Conservation (phyloP, 37 sponge, comb jelly and placozoan species). For the Chondrosia reniformis region DNA sequence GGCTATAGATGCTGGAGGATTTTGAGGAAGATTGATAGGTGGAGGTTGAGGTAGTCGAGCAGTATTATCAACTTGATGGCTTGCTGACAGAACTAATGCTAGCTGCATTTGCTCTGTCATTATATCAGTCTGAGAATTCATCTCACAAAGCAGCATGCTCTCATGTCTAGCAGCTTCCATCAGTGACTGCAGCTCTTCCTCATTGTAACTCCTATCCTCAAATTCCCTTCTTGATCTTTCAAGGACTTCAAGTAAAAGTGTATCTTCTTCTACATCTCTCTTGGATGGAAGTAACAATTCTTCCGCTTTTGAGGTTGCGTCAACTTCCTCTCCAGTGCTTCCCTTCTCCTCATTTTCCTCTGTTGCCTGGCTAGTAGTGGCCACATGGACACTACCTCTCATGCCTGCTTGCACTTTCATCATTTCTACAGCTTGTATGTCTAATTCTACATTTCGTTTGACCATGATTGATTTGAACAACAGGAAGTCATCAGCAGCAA, state of each 20-base stretch:
- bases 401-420: background rate
- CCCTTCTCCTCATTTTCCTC: slow-evolving; percentile 20
- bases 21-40: too few species aligned
- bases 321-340: background rate
- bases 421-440: slow-evolving; percentile 49
- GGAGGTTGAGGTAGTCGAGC: too few species aligned
- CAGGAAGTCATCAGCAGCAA: slow-evolving; percentile 73
- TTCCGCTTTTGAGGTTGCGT: background rate
- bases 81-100: too few species aligned
- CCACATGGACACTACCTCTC: too few species aligned
- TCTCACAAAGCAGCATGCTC: background rate
- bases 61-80: too few species aligned
- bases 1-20: too few species aligned
- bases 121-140: too few species aligned
- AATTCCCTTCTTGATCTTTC: slow-evolving; percentile 33
- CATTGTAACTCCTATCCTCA: background rate
- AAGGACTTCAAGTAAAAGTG: slow-evolving; percentile 23
- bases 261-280: slow-evolving; percentile 43
- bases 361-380: too few species aligned
- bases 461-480: slow-evolving; percentile 78
- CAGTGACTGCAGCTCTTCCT: background rate
- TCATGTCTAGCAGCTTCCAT: slow-evolving; percentile 6
- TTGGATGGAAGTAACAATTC: background rate
- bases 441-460: slow-evolving; percentile 63
- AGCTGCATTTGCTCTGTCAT: too few species aligned